Conservation (phyloP, 92 coral and sea anemone genomes). For the Galaxea fascicularis region DNA sequence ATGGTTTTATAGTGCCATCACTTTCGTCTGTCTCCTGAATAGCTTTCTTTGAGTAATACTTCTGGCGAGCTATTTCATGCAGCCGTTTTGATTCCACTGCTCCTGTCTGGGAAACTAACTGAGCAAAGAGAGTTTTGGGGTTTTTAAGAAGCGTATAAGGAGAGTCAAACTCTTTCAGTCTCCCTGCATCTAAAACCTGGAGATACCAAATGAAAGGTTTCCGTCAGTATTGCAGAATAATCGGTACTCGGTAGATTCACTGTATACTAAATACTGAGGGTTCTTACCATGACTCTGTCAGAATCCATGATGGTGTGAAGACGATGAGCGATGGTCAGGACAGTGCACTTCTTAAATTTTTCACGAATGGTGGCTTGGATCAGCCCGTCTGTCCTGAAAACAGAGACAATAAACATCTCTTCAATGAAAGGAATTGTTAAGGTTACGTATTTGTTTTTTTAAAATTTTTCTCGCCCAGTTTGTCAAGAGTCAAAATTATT, state of each 20-base stretch:
- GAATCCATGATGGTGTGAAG: conserved; percentile 91
- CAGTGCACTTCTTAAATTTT: conserved; percentile 83
- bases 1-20: neutral
- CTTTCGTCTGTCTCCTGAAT: conserved; percentile 66
- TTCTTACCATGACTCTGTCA: conserved; percentile 77
- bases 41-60: conserved; percentile 63
- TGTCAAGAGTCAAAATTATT: no score
- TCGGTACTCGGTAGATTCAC: neutral
- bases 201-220: neutral
- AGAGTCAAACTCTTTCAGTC: conserved; percentile 78
- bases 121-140: conserved; percentile 68
- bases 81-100: conserved; percentile 66
- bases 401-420: neutral
- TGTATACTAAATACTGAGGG: neutral
- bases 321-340: conserved; percentile 88
- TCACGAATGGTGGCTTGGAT: conserved; percentile 86
- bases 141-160: conserved; percentile 76
- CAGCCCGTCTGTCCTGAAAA: conserved; percentile 74
- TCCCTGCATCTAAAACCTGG: conserved; percentile 89
- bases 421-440: neutral
- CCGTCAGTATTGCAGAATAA: neutral
- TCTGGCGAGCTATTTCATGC: conserved; percentile 70
- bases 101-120: conserved; percentile 83
- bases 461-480: no score
- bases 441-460: no score